Conservation (phyloP, 2,113 vertebrate genomes). For the Brachyhypopomus occidentalis region DNA sequence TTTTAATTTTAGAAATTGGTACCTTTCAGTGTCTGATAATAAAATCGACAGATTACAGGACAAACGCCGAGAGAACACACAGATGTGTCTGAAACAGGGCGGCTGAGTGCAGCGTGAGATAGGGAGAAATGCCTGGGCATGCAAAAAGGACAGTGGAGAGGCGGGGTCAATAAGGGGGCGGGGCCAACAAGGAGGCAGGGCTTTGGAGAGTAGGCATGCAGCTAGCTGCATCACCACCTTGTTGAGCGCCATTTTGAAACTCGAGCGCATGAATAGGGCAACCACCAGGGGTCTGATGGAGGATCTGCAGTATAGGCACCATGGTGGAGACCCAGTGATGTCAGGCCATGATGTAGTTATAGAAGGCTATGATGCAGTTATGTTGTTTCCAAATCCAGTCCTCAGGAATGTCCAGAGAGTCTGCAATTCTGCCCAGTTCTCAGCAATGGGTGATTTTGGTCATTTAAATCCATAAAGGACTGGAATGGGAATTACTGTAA, state of each 20-base stretch:
- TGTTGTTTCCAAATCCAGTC: too few relatives aligned
- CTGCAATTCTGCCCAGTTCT: too few relatives aligned
- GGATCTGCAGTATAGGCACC: too few relatives aligned
- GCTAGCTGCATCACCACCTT: slow-evolving; percentile 24
- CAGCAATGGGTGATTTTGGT: too few relatives aligned
- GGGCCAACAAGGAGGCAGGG: slow-evolving; percentile 56
- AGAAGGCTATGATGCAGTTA: slow-evolving; percentile 8
- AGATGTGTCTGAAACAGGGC: slow-evolving; percentile 49
- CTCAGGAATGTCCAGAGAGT: too few relatives aligned
- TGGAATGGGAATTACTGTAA: too few relatives aligned
- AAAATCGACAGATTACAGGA: not conserved
- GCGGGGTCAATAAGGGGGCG: slow-evolving; percentile 60
- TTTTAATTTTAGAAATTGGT: not conserved
- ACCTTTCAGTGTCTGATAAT: not conserved
- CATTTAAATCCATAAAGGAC: too few relatives aligned
- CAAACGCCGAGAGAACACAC: not conserved
- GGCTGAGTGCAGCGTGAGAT: slow-evolving; percentile 58
- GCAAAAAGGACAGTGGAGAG: slow-evolving; percentile 42
- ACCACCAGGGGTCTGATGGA: too few relatives aligned
- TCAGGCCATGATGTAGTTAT: not conserved
- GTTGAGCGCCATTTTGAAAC: too few relatives aligned
- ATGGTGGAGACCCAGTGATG: not conserved
- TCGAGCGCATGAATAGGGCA: too few relatives aligned
- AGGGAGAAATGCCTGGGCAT: slow-evolving; percentile 55
- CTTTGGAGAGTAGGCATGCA: slow-evolving; percentile 53